A percentile compares a stretch with the other conserved stretches of the same genome.
phyloP scores from a whole-genome alignment of 1,140 invertebrate genomes.

The Leptonema lineaticorne region DNA sequence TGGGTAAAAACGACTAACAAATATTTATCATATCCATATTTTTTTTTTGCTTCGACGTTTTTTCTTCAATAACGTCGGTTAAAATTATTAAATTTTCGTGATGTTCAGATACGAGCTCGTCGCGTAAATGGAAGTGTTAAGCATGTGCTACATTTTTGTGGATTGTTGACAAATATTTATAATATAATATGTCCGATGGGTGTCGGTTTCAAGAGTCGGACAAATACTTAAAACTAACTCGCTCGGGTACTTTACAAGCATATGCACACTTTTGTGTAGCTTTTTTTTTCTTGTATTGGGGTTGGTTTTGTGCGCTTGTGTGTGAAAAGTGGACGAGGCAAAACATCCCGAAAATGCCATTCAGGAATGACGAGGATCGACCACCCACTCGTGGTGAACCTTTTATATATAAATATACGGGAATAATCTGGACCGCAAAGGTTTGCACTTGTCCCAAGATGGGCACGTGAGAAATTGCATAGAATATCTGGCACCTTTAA shows the following conservation, averaged over 20 bases:
- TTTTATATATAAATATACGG: too few species aligned
- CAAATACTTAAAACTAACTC: too few species aligned
- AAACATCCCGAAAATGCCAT: slow-evolving; percentile 26
- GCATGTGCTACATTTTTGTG: slow-evolving; percentile 23
- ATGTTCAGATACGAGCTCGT: too few species aligned
- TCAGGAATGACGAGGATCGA: slow-evolving; percentile 25
- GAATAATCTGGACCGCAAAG: background rate
- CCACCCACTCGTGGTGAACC: slow-evolving; percentile 1
- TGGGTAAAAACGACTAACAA: background rate
- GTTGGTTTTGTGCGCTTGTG: too few species aligned
- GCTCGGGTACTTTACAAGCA: background rate
- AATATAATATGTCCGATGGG: slow-evolving; percentile 6
- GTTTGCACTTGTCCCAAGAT: background rate
- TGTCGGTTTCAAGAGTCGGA: background rate
- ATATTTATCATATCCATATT: background rate
- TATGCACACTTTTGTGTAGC: slow-evolving; percentile 17
- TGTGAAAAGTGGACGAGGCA: slow-evolving; percentile 20
- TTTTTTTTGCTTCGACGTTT: too few species aligned
- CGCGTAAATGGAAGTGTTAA: background rate
- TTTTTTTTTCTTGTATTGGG: too few species aligned
- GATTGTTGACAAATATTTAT: slow-evolving; percentile 26
- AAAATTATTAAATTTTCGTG: too few species aligned
- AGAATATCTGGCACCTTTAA: too few species aligned
- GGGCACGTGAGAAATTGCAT: background rate
- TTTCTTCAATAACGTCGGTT: too few species aligned